Evolutionary conservation across 2,113 vertebrate species (phyloP).

Genomic region (Mormoops blainvillei): DNA sequence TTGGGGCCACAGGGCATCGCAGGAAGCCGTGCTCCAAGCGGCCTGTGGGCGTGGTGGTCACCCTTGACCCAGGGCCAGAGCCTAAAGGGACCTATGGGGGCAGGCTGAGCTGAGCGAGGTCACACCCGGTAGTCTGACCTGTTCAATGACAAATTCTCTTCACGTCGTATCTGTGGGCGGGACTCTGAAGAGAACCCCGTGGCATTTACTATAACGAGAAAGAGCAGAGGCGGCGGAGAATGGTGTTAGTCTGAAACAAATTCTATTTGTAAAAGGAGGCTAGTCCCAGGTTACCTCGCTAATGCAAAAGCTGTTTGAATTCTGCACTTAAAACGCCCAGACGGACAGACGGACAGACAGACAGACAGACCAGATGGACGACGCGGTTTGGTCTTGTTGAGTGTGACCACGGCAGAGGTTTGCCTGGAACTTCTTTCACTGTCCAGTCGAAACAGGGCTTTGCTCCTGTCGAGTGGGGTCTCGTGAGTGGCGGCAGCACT

Average conservation of each 20-base stretch:
- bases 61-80: background rate
- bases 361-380: too few species aligned
- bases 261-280: background rate
- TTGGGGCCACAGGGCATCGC: background rate
- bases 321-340: background rate
- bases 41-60: background rate
- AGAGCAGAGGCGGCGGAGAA: background rate
- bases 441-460: too few species aligned
- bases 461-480: too few species aligned
- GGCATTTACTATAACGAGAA: background rate
- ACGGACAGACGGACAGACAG: background rate
- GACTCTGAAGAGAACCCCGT: background rate
- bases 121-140: background rate
- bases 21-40: background rate
- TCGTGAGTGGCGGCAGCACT: rapidly evolving
- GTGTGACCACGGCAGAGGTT: too few species aligned
- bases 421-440: too few species aligned
- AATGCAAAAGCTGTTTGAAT: background rate
- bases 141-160: background rate
- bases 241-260: background rate
- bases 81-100: background rate
- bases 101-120: background rate
- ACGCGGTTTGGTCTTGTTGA: too few species aligned
- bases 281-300: background rate
- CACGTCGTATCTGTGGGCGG: background rate